A percentile compares a stretch with the other conserved stretches of the same genome.
Conservation (phyloP, 2,888 invertebrate genomes). For the Thelaira solivaga region DNA sequence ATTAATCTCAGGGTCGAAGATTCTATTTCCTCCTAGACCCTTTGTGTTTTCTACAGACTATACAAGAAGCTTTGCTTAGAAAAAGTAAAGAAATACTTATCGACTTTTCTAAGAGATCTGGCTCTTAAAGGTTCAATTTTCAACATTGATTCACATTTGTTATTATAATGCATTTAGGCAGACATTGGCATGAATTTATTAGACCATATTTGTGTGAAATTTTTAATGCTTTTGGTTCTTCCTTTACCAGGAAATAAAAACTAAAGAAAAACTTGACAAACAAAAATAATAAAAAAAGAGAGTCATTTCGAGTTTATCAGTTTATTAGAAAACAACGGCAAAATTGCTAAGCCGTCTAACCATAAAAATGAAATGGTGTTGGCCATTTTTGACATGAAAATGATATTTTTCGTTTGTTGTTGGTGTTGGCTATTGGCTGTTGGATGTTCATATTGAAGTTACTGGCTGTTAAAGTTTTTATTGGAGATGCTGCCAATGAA, state of each 20-base stretch:
- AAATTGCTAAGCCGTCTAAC: constrained; percentile 43
- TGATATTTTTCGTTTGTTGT: constrained; percentile 63
- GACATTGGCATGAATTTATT: constrained; percentile 73
- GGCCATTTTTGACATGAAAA: constrained; percentile 70
- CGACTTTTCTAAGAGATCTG: not conserved
- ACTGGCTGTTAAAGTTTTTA: too few species aligned
- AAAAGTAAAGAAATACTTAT: too few species aligned
- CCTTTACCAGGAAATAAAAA: constrained; percentile 47
- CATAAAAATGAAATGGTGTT: constrained; percentile 51
- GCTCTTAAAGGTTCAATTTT: constrained; percentile 11
- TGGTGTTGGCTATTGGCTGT: not conserved
- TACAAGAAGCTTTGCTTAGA: too few species aligned
- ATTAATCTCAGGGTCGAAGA: too few species aligned
- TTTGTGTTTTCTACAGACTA: too few species aligned
- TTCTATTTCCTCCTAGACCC: too few species aligned
- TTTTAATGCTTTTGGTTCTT: constrained; percentile 69
- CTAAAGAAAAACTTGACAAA: not conserved
- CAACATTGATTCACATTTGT: constrained; percentile 6
- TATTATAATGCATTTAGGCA: constrained; percentile 48
- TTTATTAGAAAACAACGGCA: constrained; percentile 28
- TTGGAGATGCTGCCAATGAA: constrained; percentile 9
- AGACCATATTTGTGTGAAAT: constrained; percentile 72
- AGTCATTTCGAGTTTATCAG: constrained; percentile 1
- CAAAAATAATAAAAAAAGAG: not conserved
- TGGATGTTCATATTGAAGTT: not conserved